These are phyloP conservation scores for Pachyramphus minor DNA, from an alignment of 2,113 vertebrate genomes.

Conservation along the genomic window DNA sequence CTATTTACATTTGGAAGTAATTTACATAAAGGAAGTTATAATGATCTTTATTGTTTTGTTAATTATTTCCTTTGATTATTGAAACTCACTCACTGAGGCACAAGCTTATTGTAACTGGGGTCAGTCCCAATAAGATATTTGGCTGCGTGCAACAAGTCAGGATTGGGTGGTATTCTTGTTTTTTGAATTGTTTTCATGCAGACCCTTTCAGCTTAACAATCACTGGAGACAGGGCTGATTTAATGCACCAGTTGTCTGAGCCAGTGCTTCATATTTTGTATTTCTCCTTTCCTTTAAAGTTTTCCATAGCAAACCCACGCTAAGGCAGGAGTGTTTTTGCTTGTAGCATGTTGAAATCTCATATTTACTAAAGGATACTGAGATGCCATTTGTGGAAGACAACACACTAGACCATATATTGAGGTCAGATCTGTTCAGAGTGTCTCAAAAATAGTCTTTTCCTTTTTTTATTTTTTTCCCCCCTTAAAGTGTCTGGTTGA, in stretches of 20 bases:
- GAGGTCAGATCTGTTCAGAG: slow-evolving; percentile 42
- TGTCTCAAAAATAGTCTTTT: slow-evolving; percentile 28
- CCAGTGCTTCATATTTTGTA: background rate
- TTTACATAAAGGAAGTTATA: slow-evolving; percentile 52
- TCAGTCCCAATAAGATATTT: background rate
- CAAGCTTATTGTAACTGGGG: background rate
- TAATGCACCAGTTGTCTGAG: background rate
- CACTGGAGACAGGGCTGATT: background rate
- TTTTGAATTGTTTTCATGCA: background rate
- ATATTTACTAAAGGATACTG: slow-evolving; percentile 6
- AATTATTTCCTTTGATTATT: slow-evolving; percentile 58
- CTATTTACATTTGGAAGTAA: slow-evolving; percentile 46
- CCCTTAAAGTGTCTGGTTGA: slow-evolving; percentile 45
- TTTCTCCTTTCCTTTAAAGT: background rate
- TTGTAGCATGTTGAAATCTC: background rate
- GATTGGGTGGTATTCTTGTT: background rate
- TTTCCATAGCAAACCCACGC: background rate
- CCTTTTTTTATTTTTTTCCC: background rate
- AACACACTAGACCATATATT: background rate
- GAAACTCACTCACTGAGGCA: slow-evolving; percentile 33
- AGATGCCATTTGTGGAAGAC: slow-evolving; percentile 1
- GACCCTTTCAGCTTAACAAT: background rate
- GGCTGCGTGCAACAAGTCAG: background rate
- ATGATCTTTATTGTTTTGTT: slow-evolving; percentile 48
- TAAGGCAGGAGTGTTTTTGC: background rate